Evolutionary conservation across 92 coral and sea anemone species (phyloP), one percentile per base, ranked within the genome.

Genomic region (Phymanthus crucifer): DNA sequence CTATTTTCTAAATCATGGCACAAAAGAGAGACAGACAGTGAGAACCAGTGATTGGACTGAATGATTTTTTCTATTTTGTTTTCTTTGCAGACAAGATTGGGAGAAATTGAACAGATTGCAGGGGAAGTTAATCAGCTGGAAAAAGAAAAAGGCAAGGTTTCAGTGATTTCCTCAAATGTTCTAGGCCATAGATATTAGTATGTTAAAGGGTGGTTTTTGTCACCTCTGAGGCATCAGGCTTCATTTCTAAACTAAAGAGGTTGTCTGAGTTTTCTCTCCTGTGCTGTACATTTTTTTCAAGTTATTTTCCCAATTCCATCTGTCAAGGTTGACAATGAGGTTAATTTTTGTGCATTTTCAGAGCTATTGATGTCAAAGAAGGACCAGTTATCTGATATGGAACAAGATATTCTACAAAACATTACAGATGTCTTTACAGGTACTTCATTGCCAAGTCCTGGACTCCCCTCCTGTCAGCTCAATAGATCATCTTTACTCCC

Each of bases 361-460:
- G 99, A 91, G 64, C 87, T 94, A 27, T 70, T 80, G 50, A 77
- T 47, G 17, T 81, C 96, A 13, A 87, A 87, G 66, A 88, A 86
- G 78, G 91, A 85, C 37, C 95, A 93, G 76, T 80, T 93, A 21
- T 33, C 75, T 27, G 86, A 87, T 73, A 84, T 85, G 70, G 93
- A 90, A 65, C 71, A 61, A 4, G 92, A 91, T 27, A 81, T 95
- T 12, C 76, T 77, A 54, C 91, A 88, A 33, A 91, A 93, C 72
- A 95, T 93, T 40, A 84, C 90, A 5, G 82, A 89, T 56, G 79
- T 89, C 43, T 95, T 95, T 61, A 82, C 83, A 66, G 99, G 99
- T 95, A 83, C 38, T 77, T 54, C 40, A 16, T 32, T 32, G 5
- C 11, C 45, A 38, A 38, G 45, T 38, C n/a, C n/a, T n/a, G n/a